Conservation (phyloP, 2,888 invertebrate genomes). For the Cotesia congregata region DNA sequence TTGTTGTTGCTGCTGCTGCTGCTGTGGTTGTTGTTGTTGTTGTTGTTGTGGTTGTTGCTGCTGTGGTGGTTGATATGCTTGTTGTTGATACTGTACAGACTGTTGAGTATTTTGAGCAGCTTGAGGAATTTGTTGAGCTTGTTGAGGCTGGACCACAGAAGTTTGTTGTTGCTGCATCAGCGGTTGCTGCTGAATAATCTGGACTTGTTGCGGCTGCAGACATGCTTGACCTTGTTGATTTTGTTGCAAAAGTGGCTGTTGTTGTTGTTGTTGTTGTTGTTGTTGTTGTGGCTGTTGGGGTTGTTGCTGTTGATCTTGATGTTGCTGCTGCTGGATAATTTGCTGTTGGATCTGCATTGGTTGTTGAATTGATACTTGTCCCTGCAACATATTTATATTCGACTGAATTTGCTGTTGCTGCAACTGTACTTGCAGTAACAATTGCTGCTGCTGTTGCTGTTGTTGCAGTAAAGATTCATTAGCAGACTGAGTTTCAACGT, state of each 20-base stretch:
- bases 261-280: conserved; percentile 47
- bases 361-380: conserved; percentile 54
- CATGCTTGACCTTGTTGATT: conserved; percentile 67
- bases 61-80: conserved; percentile 67
- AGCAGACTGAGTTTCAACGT: conserved; percentile 54
- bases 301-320: conserved; percentile 50
- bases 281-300: conserved; percentile 52
- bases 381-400: conserved; percentile 42
- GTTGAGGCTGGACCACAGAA: conserved; percentile 62
- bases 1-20: conserved; percentile 62
- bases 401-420: conserved; percentile 57
- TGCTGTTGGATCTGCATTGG: conserved; percentile 39
- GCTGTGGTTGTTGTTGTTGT: conserved; percentile 70
- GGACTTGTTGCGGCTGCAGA: conserved; percentile 69
- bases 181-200: conserved; percentile 71
- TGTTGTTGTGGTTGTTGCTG: conserved; percentile 61
- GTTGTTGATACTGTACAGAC: conserved; percentile 72
- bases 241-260: conserved; percentile 50
- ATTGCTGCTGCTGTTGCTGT: conserved; percentile 73
- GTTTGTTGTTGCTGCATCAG: conserved; percentile 67
- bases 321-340: conserved; percentile 47
- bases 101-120: conserved; percentile 61
- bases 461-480: conserved; percentile 62
- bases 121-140: conserved; percentile 64
- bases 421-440: conserved; percentile 67